phyloP scores from a whole-genome alignment of 2,888 invertebrate species.

The Xanthorhoe spadicearia region DNA sequence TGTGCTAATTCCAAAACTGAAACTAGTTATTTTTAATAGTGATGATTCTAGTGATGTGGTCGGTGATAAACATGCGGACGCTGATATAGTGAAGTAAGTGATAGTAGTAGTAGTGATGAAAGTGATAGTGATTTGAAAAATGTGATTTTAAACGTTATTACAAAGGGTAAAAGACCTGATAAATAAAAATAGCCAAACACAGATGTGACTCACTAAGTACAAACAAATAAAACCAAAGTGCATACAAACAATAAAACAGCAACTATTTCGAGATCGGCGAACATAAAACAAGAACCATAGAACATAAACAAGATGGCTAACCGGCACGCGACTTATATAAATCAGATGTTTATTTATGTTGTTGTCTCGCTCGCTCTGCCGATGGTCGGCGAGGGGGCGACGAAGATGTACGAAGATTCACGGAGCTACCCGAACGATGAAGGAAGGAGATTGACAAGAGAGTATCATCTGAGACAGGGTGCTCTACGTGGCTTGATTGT shows the following conservation, averaged over 20 bases:
- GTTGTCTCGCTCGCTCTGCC: conserved; percentile 76
- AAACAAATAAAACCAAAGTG: conserved; percentile 66
- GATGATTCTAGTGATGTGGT: conserved; percentile 9
- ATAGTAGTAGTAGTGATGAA: too few species aligned
- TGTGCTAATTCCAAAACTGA: conserved; percentile 22
- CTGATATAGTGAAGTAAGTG: conserved; percentile 14
- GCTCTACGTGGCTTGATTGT: conserved; percentile 88
- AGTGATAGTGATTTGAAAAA: conserved; percentile 21
- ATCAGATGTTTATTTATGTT: conserved; percentile 82
- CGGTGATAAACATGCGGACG: neutral
- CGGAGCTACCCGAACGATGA: conserved; percentile 66
- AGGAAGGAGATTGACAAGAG: conserved; percentile 80
- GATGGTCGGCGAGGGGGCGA: conserved; percentile 71
- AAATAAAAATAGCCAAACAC: conserved; percentile 41
- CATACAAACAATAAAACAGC: conserved; percentile 71
- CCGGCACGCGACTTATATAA: conserved; percentile 78
- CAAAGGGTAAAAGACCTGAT: conserved; percentile 23
- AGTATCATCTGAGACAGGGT: conserved; percentile 88
- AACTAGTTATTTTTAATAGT: conserved; percentile 7
- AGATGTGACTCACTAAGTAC: conserved; percentile 60
- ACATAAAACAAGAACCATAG: conserved; percentile 67
- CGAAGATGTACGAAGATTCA: conserved; percentile 68
- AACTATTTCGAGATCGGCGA: conserved; percentile 69
- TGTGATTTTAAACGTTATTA: conserved; percentile 14
- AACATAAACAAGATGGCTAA: conserved; percentile 79